phyloP scores from a whole-genome alignment of 2,113 vertebrate species.

The Cinclus cinclus region DNA sequence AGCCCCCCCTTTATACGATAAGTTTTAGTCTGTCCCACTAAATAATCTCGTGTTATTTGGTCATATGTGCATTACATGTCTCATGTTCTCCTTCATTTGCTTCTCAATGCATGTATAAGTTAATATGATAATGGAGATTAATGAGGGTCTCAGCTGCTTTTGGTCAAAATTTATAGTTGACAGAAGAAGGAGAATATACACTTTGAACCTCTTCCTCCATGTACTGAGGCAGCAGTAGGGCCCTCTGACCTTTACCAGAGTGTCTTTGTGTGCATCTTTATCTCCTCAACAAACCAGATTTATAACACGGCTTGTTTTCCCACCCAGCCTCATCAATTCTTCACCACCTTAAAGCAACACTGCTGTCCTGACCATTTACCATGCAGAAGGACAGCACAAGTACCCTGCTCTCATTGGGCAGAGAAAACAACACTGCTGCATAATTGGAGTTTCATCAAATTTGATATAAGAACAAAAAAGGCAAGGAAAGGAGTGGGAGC shows the following conservation, averaged over 20 bases:
- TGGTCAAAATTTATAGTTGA: background rate
- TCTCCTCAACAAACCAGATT: background rate
- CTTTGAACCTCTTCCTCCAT: background rate
- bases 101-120: fast-evolving
- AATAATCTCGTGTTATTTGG: background rate
- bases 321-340: background rate
- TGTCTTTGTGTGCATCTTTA: background rate
- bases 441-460: background rate
- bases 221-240: background rate
- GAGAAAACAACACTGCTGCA: background rate
- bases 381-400: background rate
- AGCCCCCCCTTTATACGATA: background rate
- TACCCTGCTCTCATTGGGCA: background rate
- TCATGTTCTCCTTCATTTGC: background rate
- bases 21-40: background rate
- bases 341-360: background rate
- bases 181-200: background rate
- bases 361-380: background rate
- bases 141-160: background rate
- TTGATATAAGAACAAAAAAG: background rate
- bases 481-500: background rate
- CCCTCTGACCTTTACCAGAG: background rate
- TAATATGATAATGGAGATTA: background rate
- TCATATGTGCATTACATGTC: background rate
- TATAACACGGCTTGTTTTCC: background rate